Percentiles rank a stretch among this genome's conserved stretches.
These are phyloP conservation scores for Dascillus cervinus DNA, from an alignment of 2,888 invertebrate species.

Conservation along the genomic window DNA sequence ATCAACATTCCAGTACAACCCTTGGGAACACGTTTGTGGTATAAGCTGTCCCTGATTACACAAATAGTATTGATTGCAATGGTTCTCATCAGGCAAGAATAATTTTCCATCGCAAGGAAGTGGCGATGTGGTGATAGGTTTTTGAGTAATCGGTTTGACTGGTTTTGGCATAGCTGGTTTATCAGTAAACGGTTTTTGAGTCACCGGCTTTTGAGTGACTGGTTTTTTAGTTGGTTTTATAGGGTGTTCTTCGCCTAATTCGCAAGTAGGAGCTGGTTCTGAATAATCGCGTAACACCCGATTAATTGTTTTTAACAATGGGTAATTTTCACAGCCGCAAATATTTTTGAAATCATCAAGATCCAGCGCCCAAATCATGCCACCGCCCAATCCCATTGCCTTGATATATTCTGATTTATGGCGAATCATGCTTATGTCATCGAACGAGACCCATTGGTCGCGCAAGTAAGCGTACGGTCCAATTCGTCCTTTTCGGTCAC, in stretches of 20 bases:
- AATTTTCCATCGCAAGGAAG: constrained; percentile 52
- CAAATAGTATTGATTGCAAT: constrained; percentile 73
- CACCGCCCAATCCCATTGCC: constrained; percentile 72
- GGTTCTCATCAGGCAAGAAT: constrained; percentile 54
- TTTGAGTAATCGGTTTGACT: too few relatives aligned
- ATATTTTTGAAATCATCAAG: constrained; percentile 77
- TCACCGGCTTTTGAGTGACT: too few relatives aligned
- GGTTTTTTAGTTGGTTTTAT: constrained; percentile 10
- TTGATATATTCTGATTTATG: constrained; percentile 78
- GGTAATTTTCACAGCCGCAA: constrained; percentile 76
- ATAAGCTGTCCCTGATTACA: constrained; percentile 68
- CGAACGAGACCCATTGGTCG: constrained; percentile 92
- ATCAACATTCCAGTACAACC: constrained; percentile 71
- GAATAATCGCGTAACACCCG: constrained; percentile 65
- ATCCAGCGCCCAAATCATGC: constrained; percentile 87
- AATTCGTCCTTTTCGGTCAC: constrained; percentile 72
- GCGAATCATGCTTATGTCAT: constrained; percentile 75
- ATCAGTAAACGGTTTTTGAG: constrained; percentile 15
- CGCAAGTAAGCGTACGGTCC: constrained; percentile 78
- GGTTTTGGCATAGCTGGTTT: too few relatives aligned
- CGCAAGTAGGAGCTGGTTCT: constrained; percentile 55
- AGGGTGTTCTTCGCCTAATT: constrained; percentile 38
- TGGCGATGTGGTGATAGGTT: too few relatives aligned
- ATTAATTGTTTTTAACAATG: constrained; percentile 72
- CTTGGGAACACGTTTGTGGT: constrained; percentile 64